A percentile compares a stretch with the other conserved stretches of the same genome.
Conservation (phyloP, 2,888 invertebrate species). For the Diplazon laetatorius region DNA sequence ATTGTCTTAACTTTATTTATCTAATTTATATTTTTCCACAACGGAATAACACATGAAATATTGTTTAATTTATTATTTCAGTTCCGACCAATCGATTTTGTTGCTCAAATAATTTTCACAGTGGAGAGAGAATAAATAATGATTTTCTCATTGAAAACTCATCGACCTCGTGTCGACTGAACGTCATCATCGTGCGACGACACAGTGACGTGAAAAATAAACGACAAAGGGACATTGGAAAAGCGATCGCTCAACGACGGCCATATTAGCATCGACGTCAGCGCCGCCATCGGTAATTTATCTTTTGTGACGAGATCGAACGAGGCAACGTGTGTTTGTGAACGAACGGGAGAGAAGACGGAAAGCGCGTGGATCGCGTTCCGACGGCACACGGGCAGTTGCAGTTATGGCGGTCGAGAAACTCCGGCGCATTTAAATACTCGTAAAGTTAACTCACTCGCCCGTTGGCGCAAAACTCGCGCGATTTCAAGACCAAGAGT, state of each 20-base stretch:
- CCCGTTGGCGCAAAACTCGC: constrained; percentile 17
- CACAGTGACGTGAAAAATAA: too few species aligned
- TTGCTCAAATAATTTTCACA: too few species aligned
- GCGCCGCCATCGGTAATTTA: constrained; percentile 40
- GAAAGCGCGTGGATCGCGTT: constrained; percentile 67
- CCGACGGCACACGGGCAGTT: constrained; percentile 78
- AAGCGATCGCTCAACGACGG: neutral
- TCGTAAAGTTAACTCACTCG: constrained; percentile 68
- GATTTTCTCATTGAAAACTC: too few species aligned
- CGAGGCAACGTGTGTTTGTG: neutral
- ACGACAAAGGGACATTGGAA: neutral
- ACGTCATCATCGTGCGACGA: too few species aligned
- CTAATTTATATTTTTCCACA: too few species aligned
- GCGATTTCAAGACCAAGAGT: neutral
- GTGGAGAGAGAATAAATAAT: too few species aligned
- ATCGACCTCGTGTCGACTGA: too few species aligned
- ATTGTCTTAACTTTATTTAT: too few species aligned
- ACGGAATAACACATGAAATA: too few species aligned
- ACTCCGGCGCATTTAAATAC: constrained; percentile 70
- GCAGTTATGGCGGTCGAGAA: constrained; percentile 67
- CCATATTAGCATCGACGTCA: constrained; percentile 52
- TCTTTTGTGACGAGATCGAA: constrained; percentile 28
- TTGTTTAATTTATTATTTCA: too few species aligned
- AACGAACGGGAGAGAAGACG: constrained; percentile 63
- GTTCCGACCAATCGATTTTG: too few species aligned